Evolutionary conservation across 2,888 invertebrate genomes (phyloP), one percentile per base, ranked within the genome.

Genomic region (Drosophila siamana): DNA sequence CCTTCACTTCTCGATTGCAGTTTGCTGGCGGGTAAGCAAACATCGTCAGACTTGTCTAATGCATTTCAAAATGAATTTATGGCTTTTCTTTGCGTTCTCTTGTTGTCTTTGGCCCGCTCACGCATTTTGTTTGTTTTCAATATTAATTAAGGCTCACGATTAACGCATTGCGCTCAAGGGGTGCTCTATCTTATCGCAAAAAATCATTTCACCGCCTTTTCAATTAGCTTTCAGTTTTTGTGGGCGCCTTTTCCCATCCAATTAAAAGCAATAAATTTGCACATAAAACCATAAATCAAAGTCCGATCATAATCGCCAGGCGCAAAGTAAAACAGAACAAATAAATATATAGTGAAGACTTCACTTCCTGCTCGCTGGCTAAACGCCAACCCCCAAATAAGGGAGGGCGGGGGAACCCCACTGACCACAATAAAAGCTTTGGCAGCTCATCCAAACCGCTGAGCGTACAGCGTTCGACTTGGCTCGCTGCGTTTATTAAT

Each of bases 21-120:
- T 69, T 71, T 70, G 83, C 86, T 69, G 69, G 44, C 47, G 71
- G 80, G 48, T 76, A 73, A 52, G 64, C 48, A 80, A 66, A 80
- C 57, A 75, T 30, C 28, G 30, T 13, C 47, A 48, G 11, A 15
- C 36, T 48, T 60, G 70, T 75, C 71, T 83, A 81, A 86, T 89
- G 84, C 81, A 85, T 89, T 89, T 82, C 77, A 86, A 91, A 91
- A 86, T 90, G 89, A 90, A 89, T 90, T 90, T 89, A 91, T 89
- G 88, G 65, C 74, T 77, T 86, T 81, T 86, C 88, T 88, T 85
- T 78, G 22, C n/a, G n/a, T n/a, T n/a, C n/a, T n/a, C n/a, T n/a
- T n/a, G n/a, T n/a, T n/a, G n/a, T n/a, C n/a, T n/a, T n/a, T n/a
- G n/a, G n/a, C 13, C 56, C 55, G 54, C 68, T 61, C 64, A 66